A percentile compares a stretch with the other conserved stretches of the same genome.
These are phyloP conservation scores for Psittacus erithacus DNA, from an alignment of 2,113 vertebrate genomes.

Conservation along the genomic window DNA sequence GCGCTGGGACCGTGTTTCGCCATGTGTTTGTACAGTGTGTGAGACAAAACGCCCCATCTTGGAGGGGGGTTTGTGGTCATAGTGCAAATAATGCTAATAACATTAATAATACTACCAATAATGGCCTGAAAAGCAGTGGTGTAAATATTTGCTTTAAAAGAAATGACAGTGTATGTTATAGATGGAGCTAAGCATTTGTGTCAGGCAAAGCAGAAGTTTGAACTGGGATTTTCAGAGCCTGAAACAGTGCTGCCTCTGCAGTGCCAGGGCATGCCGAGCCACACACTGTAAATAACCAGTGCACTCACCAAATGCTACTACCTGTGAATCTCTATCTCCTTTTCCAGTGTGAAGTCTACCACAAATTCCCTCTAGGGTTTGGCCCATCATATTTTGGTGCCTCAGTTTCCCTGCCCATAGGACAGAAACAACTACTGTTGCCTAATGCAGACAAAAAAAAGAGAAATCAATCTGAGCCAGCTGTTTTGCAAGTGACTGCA, in stretches of 20 bases:
- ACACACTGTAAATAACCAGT: neutral
- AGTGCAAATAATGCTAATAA: neutral
- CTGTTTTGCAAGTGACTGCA: neutral
- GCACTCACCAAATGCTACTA: rapidly evolving
- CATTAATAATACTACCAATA: neutral
- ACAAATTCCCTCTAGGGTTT: neutral
- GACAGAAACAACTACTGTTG: neutral
- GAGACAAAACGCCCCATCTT: neutral
- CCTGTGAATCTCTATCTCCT: neutral
- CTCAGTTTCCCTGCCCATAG: neutral
- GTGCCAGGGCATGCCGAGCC: neutral
- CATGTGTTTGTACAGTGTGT: neutral
- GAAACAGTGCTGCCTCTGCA: neutral
- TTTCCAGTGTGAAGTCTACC: neutral
- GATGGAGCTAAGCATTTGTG: neutral
- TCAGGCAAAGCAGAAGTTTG: neutral
- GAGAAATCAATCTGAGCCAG: neutral
- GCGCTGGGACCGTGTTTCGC: rapidly evolving
- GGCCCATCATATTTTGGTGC: neutral
- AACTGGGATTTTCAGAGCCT: neutral
- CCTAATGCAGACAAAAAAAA: neutral
- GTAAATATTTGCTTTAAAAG: slow-evolving; percentile 20
- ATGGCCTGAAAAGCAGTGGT: rapidly evolving
- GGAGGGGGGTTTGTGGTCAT: neutral
- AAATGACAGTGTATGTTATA: neutral